Percentiles rank a stretch among this genome's conserved stretches.
These are phyloP conservation scores for Hymenochirus boettgeri DNA, from an alignment of 2,113 vertebrate species.

Conservation along the genomic window DNA sequence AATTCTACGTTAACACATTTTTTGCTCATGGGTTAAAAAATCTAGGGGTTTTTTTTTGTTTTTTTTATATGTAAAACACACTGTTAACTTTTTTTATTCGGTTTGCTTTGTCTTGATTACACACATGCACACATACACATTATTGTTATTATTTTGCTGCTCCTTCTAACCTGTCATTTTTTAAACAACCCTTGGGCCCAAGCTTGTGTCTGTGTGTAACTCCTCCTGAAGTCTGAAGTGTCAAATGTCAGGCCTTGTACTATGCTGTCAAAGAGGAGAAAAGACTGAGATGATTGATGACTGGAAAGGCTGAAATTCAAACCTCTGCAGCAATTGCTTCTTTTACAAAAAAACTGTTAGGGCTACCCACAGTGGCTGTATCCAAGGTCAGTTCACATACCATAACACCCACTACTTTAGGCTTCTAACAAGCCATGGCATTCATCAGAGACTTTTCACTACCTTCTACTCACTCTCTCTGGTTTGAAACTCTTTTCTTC, in stretches of 20 bases:
- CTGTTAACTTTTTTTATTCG: not conserved
- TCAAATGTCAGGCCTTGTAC: conserved; percentile 99
- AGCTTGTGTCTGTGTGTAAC: conserved; percentile 74
- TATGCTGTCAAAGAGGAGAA: conserved; percentile 98
- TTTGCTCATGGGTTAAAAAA: not conserved
- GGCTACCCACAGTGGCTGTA: conserved; percentile 80
- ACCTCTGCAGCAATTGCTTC: conserved; percentile 95
- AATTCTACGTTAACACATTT: not conserved
- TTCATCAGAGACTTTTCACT: conserved; percentile 60
- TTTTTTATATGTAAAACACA: not conserved
- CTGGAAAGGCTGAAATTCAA: conserved; percentile 95
- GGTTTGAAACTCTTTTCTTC: conserved; percentile 40
- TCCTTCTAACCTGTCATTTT: conserved; percentile 9
- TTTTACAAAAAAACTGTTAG: conserved; percentile 84
- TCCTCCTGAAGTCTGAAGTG: conserved; percentile 83
- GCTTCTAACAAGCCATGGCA: conserved; percentile 66
- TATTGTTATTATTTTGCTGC: conserved; percentile 57
- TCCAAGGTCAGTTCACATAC: conserved; percentile 84
- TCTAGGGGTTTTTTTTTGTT: not conserved
- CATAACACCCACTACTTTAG: conserved; percentile 73
- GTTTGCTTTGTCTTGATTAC: too few relatives aligned
- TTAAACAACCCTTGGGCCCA: conserved; percentile 72
- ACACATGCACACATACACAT: conserved; percentile 47
- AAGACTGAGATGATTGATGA: conserved; percentile 98
- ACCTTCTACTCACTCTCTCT: conserved; percentile 47